phyloP scores from a whole-genome alignment of 2,888 invertebrate species.

The Nebria salina region DNA sequence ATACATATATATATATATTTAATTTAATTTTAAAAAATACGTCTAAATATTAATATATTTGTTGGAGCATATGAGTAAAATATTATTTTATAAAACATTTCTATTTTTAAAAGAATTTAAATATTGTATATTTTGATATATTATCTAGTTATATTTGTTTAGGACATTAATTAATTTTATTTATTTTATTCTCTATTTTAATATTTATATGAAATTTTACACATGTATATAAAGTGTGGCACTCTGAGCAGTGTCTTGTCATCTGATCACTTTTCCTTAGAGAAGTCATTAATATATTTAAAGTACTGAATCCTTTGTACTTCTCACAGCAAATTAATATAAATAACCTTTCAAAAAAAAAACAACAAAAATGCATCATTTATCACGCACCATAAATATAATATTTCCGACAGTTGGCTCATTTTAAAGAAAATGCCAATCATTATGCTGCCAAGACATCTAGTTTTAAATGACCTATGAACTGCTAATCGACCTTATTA shows the following conservation, averaged over 20 bases:
- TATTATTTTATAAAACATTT: too few species aligned
- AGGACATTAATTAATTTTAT: too few species aligned
- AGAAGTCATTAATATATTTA: background rate
- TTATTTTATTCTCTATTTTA: background rate
- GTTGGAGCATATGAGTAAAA: too few species aligned
- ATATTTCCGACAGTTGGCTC: background rate
- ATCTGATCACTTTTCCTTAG: background rate
- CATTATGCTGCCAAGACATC: background rate
- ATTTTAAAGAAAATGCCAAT: background rate
- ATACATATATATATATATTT: too few species aligned
- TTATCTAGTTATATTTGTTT: too few species aligned
- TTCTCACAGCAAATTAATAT: background rate
- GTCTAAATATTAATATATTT: too few species aligned
- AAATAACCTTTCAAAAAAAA: background rate
- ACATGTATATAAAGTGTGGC: background rate
- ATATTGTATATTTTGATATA: too few species aligned
- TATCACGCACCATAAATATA: background rate
- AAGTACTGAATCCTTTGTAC: background rate
- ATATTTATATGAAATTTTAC: background rate
- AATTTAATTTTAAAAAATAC: too few species aligned
- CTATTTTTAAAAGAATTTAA: too few species aligned
- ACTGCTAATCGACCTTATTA: background rate
- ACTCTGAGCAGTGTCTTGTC: background rate
- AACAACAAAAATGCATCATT: background rate
- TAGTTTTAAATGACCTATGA: constrained; percentile 1